Conservation (phyloP, 2,797 vertebrate species). For the Gila robusta region DNA sequence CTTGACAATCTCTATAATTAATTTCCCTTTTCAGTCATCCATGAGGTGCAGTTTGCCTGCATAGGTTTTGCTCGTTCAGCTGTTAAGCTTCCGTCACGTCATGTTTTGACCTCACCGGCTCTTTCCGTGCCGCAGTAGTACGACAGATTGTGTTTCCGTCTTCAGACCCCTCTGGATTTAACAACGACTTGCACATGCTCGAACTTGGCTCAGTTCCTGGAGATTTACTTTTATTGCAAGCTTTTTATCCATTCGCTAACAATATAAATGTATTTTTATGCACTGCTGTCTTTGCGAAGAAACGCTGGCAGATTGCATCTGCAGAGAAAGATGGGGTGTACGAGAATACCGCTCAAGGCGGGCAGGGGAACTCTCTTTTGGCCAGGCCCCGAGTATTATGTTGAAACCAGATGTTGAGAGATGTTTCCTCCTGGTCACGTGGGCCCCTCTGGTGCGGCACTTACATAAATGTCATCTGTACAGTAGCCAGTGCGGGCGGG, state of each 20-base stretch:
- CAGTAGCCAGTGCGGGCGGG: constrained; percentile 61
- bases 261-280: constrained; percentile 36
- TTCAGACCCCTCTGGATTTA: constrained; percentile 21
- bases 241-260: constrained; percentile 33
- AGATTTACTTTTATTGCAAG: constrained; percentile 21
- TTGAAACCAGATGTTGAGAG: constrained; percentile 69
- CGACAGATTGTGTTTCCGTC: constrained; percentile 24
- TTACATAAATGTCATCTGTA: constrained; percentile 70
- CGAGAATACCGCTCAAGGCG: constrained; percentile 13
- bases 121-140: constrained; percentile 9
- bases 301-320: constrained; percentile 33
- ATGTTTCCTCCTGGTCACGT: constrained; percentile 67
- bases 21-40: neutral
- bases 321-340: constrained; percentile 39
- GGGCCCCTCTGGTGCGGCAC: constrained; percentile 56
- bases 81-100: neutral
- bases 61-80: constrained; percentile 6
- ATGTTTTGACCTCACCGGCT: constrained; percentile 26
- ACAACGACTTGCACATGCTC: constrained; percentile 30
- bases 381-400: constrained; percentile 56
- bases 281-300: constrained; percentile 19
- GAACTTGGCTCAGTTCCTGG: constrained; percentile 20
- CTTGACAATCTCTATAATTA: neutral
- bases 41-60: neutral
- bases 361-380: constrained; percentile 47